Percentiles rank a stretch among this genome's conserved stretches.
These are phyloP conservation scores for Bembecia ichneumoniformis DNA, from an alignment of 2,888 invertebrate species.

Conservation along the genomic window DNA sequence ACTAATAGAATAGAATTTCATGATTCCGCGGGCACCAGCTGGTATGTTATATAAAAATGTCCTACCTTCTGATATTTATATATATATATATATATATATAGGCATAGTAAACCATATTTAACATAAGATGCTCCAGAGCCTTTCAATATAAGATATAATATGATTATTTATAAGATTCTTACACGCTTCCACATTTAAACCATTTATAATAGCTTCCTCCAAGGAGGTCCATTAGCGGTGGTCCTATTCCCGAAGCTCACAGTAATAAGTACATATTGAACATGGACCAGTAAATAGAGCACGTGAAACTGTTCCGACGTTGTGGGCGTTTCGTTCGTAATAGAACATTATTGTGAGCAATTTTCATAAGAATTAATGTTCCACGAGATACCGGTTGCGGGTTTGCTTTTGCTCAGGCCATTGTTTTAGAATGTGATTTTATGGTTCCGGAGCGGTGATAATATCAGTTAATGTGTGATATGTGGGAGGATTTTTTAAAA, in stretches of 20 bases:
- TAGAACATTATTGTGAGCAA: conserved; percentile 14
- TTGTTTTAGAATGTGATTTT: neutral
- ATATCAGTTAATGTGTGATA: neutral
- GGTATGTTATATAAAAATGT: no score
- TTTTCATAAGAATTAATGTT: conserved; percentile 11
- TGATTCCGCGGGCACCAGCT: no score
- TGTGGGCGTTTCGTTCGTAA: conserved; percentile 10
- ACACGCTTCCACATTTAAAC: neutral
- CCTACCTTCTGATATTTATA: no score
- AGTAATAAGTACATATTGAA: conserved; percentile 9
- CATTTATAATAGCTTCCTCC: neutral
- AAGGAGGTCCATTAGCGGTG: conserved; percentile 4
- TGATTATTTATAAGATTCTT: no score
- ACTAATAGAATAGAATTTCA: no score
- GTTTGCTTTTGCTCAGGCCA: neutral
- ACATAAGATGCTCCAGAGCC: no score
- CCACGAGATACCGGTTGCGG: conserved; percentile 1
- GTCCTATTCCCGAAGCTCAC: conserved; percentile 1
- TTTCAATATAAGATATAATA: no score
- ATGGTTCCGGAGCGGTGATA: neutral
- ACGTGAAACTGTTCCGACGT: conserved; percentile 1
- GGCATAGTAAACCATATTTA: no score
- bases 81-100: no score
- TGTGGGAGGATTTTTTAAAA: neutral
- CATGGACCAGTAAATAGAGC: conserved; percentile 9